Conservation (phyloP, 2,797 vertebrate genomes). For the Pseudochirops cupreus region DNA sequence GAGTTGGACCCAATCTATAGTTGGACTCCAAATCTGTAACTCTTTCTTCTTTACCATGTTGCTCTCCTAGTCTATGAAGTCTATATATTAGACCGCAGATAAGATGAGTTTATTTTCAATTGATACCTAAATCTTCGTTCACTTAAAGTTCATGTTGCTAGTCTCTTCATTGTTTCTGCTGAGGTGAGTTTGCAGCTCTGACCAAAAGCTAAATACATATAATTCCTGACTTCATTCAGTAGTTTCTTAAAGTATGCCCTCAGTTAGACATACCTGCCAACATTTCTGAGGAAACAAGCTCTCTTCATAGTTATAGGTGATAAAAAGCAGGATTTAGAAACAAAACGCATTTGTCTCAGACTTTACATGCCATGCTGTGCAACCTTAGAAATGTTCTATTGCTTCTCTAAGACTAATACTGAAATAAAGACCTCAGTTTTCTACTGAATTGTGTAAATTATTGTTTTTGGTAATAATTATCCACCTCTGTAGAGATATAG, state of each 20-base stretch:
- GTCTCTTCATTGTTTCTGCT: neutral
- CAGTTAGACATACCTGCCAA: slow-evolving; percentile 17
- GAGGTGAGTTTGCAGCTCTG: neutral
- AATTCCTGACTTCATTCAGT: slow-evolving; percentile 45
- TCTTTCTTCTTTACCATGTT: neutral
- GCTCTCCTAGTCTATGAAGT: neutral
- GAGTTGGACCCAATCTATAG: neutral
- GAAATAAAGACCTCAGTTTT: slow-evolving; percentile 54
- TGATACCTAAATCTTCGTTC: slow-evolving; percentile 20
- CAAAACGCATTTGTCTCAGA: slow-evolving; percentile 38
- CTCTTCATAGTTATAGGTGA: slow-evolving; percentile 21
- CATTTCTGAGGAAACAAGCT: slow-evolving; percentile 24
- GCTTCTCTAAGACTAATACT: slow-evolving; percentile 21
- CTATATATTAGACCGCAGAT: neutral
- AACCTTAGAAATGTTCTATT: slow-evolving; percentile 6
- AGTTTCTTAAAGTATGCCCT: slow-evolving; percentile 37
- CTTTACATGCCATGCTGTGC: slow-evolving; percentile 43
- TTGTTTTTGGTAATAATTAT: neutral
- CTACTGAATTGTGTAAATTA: slow-evolving; percentile 26
- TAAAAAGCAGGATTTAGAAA: slow-evolving; percentile 48
- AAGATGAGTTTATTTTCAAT: slow-evolving; percentile 52
- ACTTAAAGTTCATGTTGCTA: slow-evolving; percentile 47
- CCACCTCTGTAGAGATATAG: neutral
- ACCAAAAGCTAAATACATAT: slow-evolving; percentile 35
- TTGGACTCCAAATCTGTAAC: neutral